A percentile compares a stretch with the other conserved stretches of the same genome.
Conservation (phyloP, 2,113 vertebrate genomes). For the Triplophysa rosa region DNA sequence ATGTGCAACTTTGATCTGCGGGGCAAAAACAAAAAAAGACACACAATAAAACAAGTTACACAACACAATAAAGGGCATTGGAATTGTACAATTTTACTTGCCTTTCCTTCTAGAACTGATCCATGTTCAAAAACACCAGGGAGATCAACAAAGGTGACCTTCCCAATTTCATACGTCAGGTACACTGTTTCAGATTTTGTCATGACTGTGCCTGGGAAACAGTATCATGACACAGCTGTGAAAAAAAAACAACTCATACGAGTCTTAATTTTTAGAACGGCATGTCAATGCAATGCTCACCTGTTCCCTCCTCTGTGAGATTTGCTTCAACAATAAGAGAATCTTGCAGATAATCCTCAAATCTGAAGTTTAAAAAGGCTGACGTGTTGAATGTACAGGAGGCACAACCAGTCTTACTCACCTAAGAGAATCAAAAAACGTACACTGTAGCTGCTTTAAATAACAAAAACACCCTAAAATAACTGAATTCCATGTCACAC, state of each 20-base stretch:
- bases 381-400: slow-evolving; percentile 1
- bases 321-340: not conserved
- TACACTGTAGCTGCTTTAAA: not conserved
- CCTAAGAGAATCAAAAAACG: not conserved
- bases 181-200: not conserved
- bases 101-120: slow-evolving; percentile 60
- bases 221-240: no score
- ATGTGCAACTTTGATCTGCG: slow-evolving; percentile 61
- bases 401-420: not conserved
- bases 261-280: no score
- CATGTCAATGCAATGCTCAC: slow-evolving; percentile 36
- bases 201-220: not conserved
- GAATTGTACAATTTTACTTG: not conserved
- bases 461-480: not conserved
- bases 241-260: not conserved
- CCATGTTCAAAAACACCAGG: no score
- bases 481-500: not conserved
- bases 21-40: not conserved
- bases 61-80: not conserved
- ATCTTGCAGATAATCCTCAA: slow-evolving; percentile 12
- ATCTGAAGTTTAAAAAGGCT: slow-evolving; percentile 45
- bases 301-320: slow-evolving; percentile 68
- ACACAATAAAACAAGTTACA: no score
- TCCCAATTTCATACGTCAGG: no score
- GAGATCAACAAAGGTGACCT: no score